Percentiles rank a stretch among this genome's conserved stretches.
Conservation (phyloP, 2,113 vertebrate genomes). For the Pteruthius melanotis region DNA sequence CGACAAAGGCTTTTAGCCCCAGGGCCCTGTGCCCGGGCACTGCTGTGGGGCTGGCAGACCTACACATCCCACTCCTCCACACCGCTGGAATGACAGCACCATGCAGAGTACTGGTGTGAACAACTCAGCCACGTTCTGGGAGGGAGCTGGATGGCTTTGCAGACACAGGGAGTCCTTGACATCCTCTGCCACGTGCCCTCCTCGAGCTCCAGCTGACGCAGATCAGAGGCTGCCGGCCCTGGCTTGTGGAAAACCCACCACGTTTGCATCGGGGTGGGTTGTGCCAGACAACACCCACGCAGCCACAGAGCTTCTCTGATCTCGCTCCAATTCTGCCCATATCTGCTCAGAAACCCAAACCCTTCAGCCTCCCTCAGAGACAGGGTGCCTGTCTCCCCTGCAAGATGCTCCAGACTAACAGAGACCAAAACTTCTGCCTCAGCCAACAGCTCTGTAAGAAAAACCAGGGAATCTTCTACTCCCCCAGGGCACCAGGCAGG, state of each 20-base stretch:
- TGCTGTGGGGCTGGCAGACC: not conserved
- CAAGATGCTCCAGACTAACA: not conserved
- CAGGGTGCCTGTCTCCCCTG: accelerated
- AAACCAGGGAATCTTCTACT: not conserved
- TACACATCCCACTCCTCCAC: not conserved
- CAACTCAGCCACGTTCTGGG: not conserved
- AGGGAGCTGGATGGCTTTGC: not conserved
- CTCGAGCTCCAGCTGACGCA: not conserved
- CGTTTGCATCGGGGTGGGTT: not conserved
- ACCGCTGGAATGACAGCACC: accelerated
- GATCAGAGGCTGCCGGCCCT: not conserved
- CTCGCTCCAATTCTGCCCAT: not conserved
- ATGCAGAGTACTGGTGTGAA: not conserved
- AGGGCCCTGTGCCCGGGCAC: not conserved
- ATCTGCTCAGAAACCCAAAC: not conserved
- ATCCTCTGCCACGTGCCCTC: not conserved
- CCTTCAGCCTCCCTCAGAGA: not conserved
- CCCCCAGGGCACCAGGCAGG: not conserved
- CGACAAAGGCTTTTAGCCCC: not conserved
- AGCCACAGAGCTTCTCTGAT: accelerated
- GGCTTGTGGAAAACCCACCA: not conserved
- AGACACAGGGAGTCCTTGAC: not conserved
- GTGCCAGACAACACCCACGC: not conserved
- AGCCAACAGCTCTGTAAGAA: not conserved
- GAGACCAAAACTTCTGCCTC: not conserved